Evolutionary conservation across 37 sponge, comb jelly and placozoan species (phyloP).

Genomic region (Eunapius fragilis): DNA sequence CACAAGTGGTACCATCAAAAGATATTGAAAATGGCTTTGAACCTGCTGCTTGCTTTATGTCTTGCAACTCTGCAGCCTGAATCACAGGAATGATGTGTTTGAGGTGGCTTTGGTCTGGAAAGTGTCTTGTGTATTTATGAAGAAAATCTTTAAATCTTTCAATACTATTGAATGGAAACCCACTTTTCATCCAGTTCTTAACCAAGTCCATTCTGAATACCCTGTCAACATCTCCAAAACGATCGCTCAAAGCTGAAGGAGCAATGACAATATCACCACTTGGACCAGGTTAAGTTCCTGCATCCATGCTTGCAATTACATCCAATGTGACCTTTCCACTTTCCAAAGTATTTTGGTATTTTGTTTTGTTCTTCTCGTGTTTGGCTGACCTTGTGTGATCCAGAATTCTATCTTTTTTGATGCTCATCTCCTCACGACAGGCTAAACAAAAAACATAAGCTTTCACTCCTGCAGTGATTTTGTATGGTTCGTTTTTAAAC

Average conservation of each 20-base stretch:
- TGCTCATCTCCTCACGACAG: neutral
- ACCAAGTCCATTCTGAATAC: neutral
- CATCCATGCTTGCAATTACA: neutral
- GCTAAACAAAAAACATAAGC: neutral
- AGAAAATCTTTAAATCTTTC: neutral
- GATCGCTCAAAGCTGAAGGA: neutral
- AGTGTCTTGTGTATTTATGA: neutral
- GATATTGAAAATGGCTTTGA: neutral
- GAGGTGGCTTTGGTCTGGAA: neutral
- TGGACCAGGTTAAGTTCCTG: too few species aligned
- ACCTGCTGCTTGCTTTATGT: neutral
- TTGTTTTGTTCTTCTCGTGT: neutral
- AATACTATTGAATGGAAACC: neutral
- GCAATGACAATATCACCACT: neutral
- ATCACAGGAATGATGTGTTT: neutral
- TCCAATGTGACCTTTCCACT: neutral
- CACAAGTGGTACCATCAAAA: neutral
- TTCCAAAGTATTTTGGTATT: neutral
- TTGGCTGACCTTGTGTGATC: neutral
- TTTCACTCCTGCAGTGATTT: neutral
- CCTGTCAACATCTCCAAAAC: neutral
- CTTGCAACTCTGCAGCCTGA: neutral
- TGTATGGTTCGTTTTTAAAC: neutral
- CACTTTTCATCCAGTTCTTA: neutral
- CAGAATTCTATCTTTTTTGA: neutral